Conservation (phyloP, 2,888 invertebrate species). For the Acheta domesticus region DNA sequence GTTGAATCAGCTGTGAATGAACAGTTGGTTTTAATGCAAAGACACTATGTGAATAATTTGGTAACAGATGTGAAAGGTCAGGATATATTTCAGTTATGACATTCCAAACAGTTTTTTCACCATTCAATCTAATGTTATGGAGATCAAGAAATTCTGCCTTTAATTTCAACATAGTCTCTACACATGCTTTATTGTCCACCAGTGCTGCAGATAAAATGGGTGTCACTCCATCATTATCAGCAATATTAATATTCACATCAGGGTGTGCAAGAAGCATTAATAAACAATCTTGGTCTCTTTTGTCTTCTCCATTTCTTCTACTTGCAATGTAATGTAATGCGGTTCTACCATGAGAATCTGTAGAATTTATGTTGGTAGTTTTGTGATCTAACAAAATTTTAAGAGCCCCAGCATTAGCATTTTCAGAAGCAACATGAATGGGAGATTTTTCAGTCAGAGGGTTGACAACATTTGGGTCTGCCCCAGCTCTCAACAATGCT, state of each 20-base stretch:
- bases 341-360: constrained; percentile 24
- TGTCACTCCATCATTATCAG: constrained; percentile 24
- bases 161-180: too few relatives aligned
- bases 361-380: constrained; percentile 23
- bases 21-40: constrained; percentile 7
- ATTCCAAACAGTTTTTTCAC: constrained; percentile 22
- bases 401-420: constrained; percentile 22
- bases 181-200: too few relatives aligned
- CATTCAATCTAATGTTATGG: constrained; percentile 12
- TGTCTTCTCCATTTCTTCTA: not conserved
- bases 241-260: constrained; percentile 11
- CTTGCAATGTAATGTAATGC: constrained; percentile 25
- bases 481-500: not conserved
- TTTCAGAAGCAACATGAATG: constrained; percentile 23
- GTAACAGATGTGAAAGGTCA: constrained; percentile 7
- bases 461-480: constrained; percentile 26
- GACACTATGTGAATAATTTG: not conserved
- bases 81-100: constrained; percentile 21
- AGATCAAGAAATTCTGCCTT: not conserved
- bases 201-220: not conserved
- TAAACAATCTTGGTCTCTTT: constrained; percentile 21
- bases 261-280: not conserved
- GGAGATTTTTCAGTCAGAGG: constrained; percentile 23
- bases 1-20: not conserved
- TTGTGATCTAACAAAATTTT: constrained; percentile 19